These are phyloP conservation scores for Calidris pygmaea DNA, from an alignment of 2,113 vertebrate species.

Conservation along the genomic window DNA sequence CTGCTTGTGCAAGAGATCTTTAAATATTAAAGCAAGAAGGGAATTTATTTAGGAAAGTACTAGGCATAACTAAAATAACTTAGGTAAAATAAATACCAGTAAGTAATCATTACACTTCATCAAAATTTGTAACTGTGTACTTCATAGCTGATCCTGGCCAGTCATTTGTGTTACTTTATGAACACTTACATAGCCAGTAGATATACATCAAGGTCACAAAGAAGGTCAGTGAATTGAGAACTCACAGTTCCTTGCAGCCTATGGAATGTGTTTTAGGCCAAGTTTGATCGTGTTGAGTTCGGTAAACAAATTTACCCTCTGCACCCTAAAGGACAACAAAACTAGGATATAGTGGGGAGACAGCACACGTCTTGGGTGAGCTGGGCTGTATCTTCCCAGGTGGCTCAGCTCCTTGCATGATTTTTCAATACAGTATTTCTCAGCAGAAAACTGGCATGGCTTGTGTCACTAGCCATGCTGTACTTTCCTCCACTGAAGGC, in stretches of 20 bases:
- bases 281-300: not conserved
- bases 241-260: not conserved
- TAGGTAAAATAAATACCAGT: not conserved
- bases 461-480: not conserved
- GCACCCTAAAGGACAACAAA: not conserved
- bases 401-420: not conserved
- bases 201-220: not conserved
- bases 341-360: not conserved
- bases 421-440: not conserved
- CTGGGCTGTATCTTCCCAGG: not conserved
- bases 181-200: not conserved
- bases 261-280: not conserved
- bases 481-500: not conserved
- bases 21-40: not conserved
- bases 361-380: not conserved
- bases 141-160: not conserved
- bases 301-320: not conserved
- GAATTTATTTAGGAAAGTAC: not conserved
- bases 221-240: not conserved
- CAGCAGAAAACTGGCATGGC: not conserved
- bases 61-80: not conserved
- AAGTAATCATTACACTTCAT: not conserved
- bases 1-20: not conserved
- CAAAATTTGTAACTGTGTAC: not conserved
- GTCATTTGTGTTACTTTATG: not conserved